Conservation (phyloP, 2,888 invertebrate species). For the Platycnemis pennipes region DNA sequence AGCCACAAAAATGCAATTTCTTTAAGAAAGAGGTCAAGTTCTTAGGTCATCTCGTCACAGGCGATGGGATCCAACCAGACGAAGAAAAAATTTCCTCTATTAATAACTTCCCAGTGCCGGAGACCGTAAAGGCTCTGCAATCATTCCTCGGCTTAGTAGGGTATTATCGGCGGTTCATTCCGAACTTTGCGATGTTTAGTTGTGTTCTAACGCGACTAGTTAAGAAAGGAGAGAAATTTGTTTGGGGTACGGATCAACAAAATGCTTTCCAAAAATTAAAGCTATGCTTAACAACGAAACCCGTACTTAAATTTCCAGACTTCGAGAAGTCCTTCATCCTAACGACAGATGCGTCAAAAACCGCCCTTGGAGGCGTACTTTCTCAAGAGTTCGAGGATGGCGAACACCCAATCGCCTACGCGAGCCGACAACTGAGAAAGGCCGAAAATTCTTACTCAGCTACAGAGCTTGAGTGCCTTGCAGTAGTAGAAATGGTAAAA, state of each 20-base stretch:
- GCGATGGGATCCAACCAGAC: neutral
- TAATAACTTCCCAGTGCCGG: neutral
- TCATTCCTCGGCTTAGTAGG: neutral
- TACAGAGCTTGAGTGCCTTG: too few relatives aligned
- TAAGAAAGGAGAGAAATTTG: too few relatives aligned
- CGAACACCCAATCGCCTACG: constrained; percentile 32
- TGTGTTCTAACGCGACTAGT: too few relatives aligned
- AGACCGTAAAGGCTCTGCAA: neutral
- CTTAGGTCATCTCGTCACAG: neutral
- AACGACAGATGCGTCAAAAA: constrained; percentile 11
- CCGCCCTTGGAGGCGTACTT: neutral
- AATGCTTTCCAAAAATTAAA: too few relatives aligned
- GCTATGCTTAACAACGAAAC: too few relatives aligned
- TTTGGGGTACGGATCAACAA: too few relatives aligned
- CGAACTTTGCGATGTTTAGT: neutral
- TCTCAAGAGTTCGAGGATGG: constrained; percentile 38
- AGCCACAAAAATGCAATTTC: neutral
- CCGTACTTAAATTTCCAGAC: constrained; percentile 25
- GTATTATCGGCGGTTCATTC: neutral
- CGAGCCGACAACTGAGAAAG: too few relatives aligned
- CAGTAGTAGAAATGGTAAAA: neutral
- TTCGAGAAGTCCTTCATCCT: neutral
- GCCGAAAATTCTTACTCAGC: too few relatives aligned
- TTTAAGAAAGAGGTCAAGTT: neutral
- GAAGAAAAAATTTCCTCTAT: neutral